Evolutionary conservation across 2,113 vertebrate species (phyloP).

Genomic region (Pluvialis apricaria): DNA sequence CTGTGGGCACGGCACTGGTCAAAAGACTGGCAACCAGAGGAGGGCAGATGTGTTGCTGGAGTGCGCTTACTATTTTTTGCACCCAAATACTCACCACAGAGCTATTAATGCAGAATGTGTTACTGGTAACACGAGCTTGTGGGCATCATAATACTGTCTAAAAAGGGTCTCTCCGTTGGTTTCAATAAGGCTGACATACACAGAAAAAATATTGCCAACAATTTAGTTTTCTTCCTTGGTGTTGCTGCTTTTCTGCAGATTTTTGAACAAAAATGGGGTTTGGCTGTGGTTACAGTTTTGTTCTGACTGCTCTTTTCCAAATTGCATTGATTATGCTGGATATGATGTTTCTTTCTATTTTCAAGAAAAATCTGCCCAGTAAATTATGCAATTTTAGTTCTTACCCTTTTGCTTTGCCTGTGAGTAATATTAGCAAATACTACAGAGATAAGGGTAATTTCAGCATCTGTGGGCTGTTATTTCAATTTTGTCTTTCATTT

Average conservation of each 20-base stretch:
- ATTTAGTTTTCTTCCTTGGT: fast-evolving
- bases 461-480: background rate
- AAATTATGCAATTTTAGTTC: background rate
- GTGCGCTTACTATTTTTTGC: fast-evolving
- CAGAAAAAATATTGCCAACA: fast-evolving
- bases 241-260: background rate
- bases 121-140: too few relatives aligned
- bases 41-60: background rate
- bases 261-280: background rate
- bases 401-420: background rate
- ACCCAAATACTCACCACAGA: background rate
- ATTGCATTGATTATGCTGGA: background rate
- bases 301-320: background rate
- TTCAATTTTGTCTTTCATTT: background rate
- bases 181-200: fast-evolving
- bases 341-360: background rate
- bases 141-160: background rate
- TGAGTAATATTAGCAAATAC: background rate
- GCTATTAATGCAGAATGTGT: fast-evolving
- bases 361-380: background rate
- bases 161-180: too few relatives aligned
- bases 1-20: background rate
- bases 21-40: too few relatives aligned
- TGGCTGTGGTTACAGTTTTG: background rate
- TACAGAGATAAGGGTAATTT: background rate